These are phyloP conservation scores for Bombus sibiricus DNA, from an alignment of 1,140 invertebrate species.

Conservation along the genomic window DNA sequence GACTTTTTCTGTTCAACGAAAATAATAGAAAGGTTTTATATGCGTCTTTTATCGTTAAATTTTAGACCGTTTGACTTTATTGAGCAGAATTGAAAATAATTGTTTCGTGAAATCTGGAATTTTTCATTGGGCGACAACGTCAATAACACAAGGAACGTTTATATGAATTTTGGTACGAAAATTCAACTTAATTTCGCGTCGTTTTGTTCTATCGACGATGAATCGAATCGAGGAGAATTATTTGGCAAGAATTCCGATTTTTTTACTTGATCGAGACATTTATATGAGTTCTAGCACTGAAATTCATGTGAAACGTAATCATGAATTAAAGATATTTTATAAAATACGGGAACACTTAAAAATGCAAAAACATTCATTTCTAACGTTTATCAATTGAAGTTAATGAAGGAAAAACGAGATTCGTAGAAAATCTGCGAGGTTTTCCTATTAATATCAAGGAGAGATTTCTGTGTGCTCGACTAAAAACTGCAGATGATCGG, in stretches of 20 bases:
- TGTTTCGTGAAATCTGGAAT: neutral
- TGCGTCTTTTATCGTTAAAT: too few relatives aligned
- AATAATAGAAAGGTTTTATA: neutral
- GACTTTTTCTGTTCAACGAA: neutral
- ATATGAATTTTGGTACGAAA: neutral
- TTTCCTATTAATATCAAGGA: neutral
- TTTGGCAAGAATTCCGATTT: neutral
- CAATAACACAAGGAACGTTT: too few relatives aligned
- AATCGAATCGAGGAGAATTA: neutral
- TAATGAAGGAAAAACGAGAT: neutral
- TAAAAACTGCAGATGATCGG: slow-evolving; percentile 31
- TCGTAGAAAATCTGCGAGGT: neutral
- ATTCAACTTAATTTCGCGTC: neutral
- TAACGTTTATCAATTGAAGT: neutral
- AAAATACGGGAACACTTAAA: neutral
- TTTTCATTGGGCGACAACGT: neutral
- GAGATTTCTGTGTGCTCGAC: neutral
- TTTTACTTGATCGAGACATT: neutral
- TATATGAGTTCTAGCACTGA: too few relatives aligned
- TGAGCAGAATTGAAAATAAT: neutral
- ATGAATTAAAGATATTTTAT: too few relatives aligned
- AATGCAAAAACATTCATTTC: neutral
- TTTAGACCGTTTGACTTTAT: neutral
- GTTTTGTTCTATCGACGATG: neutral
- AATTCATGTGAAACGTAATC: too few relatives aligned